These are phyloP conservation scores for Betta splendens DNA, from an alignment of 2,797 vertebrate genomes.

Conservation along the genomic window DNA sequence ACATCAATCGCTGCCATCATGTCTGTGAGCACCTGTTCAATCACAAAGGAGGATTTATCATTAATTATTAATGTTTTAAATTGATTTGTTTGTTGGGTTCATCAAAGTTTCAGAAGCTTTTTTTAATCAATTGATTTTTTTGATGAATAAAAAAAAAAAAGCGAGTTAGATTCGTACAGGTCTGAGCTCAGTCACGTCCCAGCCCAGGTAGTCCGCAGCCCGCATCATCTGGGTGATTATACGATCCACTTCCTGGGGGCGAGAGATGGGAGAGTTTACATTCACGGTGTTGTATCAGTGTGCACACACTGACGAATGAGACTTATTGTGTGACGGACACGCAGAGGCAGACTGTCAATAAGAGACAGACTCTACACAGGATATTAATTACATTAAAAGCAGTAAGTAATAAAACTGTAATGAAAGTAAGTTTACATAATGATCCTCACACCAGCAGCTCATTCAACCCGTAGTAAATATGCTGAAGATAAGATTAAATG, in stretches of 20 bases:
- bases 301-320: not conserved
- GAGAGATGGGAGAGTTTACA: conserved; percentile 29
- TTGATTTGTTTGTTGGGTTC: too few species aligned
- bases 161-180: conserved; percentile 75
- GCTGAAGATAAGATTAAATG: too few species aligned
- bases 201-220: conserved; percentile 91
- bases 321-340: not conserved
- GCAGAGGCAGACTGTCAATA: not conserved
- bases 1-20: conserved; percentile 93
- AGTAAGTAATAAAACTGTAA: too few species aligned
- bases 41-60: not conserved
- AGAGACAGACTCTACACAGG: not conserved
- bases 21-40: conserved; percentile 86
- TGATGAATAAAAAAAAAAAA: not conserved
- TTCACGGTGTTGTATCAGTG: not conserved
- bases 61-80: too few species aligned
- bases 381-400: too few species aligned
- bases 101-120: too few species aligned
- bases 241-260: conserved; percentile 88
- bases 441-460: too few species aligned
- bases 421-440: too few species aligned
- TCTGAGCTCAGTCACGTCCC: conserved; percentile 91
- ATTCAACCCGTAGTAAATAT: too few species aligned
- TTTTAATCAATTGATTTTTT: not conserved
- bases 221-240: conserved; percentile 94